These are phyloP conservation scores for Patella ulyssiponensis DNA, from an alignment of 2,888 invertebrate species.

Conservation along the genomic window DNA sequence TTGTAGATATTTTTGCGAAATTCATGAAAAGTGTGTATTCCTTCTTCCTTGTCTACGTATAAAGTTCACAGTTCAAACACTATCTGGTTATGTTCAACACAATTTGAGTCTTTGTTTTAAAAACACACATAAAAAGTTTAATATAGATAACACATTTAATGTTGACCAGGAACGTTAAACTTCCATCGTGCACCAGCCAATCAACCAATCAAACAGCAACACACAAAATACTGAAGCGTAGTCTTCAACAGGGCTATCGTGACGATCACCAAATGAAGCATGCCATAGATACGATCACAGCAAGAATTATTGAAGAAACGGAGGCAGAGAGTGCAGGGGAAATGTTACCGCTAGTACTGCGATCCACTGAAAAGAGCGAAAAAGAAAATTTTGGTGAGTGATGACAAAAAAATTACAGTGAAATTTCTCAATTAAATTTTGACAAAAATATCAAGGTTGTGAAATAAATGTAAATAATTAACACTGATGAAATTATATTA, in stretches of 20 bases:
- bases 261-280: slow-evolving; percentile 15
- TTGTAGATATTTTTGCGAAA: too few relatives aligned
- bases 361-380: slow-evolving; percentile 18
- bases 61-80: too few relatives aligned
- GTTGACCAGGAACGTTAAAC: neutral
- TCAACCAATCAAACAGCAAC: slow-evolving; percentile 1
- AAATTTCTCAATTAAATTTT: slow-evolving; percentile 7
- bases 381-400: slow-evolving; percentile 17
- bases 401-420: neutral
- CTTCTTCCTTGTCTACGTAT: too few relatives aligned
- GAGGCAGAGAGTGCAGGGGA: slow-evolving; percentile 2
- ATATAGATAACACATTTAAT: neutral
- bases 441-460: too few relatives aligned
- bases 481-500: too few relatives aligned
- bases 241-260: neutral
- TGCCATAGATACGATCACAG: slow-evolving; percentile 12
- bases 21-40: too few relatives aligned
- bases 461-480: too few relatives aligned
- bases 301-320: slow-evolving; percentile 7
- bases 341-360: neutral
- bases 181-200: neutral
- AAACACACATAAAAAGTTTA: too few relatives aligned
- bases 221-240: slow-evolving; percentile 7
- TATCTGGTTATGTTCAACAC: too few relatives aligned
- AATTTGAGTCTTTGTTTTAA: too few relatives aligned